Percentiles rank a stretch among this genome's conserved stretches.
phyloP scores from a whole-genome alignment of 2,888 invertebrate species.

The Caenorhabditis sp. region DNA sequence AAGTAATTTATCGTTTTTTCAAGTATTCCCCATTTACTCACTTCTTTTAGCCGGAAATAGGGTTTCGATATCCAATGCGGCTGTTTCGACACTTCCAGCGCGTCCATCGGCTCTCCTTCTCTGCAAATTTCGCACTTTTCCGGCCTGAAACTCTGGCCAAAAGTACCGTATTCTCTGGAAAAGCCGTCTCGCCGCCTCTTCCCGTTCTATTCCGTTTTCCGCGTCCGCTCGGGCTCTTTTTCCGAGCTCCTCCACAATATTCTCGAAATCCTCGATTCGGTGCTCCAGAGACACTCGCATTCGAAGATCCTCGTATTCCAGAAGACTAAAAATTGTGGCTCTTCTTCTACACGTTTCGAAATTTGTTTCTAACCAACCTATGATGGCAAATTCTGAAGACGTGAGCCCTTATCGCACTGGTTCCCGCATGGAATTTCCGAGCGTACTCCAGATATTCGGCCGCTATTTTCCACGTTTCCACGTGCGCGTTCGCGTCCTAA shows the following conservation, averaged over 20 bases:
- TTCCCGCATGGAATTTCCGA: conserved; percentile 88
- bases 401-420: conserved; percentile 93
- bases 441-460: conserved; percentile 89
- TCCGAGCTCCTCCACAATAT: conserved; percentile 69
- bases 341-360: too few species aligned
- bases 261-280: conserved; percentile 65
- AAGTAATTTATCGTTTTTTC: not conserved
- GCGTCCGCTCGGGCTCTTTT: conserved; percentile 42
- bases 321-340: conserved; percentile 63
- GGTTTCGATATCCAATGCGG: conserved; percentile 78
- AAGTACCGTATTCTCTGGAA: conserved; percentile 59
- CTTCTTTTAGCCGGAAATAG: conserved; percentile 72
- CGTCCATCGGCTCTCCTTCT: conserved; percentile 47
- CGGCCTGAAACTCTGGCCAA: not conserved
- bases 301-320: conserved; percentile 74
- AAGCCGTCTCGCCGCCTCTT: conserved; percentile 40
- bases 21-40: not conserved
- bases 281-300: conserved; percentile 67
- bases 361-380: conserved; percentile 82
- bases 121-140: too few species aligned
- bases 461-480: conserved; percentile 83
- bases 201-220: conserved; percentile 45
- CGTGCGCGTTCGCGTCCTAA: conserved; percentile 54
- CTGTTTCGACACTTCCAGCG: conserved; percentile 64
- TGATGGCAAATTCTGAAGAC: conserved; percentile 96